Evolutionary conservation across 2,888 invertebrate genomes (phyloP).

Genomic region (Glyphotaelius pellucidus): DNA sequence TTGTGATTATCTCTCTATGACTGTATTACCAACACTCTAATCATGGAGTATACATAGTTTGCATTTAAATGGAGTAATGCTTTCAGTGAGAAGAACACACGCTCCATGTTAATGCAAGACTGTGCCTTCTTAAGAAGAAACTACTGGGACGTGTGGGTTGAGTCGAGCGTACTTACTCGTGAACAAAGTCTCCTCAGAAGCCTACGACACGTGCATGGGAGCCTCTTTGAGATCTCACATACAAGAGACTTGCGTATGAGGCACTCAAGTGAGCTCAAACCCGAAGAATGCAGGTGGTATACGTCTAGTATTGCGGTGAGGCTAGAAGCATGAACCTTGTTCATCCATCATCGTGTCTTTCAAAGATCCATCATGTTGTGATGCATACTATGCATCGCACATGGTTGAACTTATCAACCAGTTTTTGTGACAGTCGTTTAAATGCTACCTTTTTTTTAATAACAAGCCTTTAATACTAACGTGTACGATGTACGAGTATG

Average conservation of each 20-base stretch:
- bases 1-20: not conserved
- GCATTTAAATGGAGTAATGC: conserved; percentile 9
- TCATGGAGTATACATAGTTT: not conserved
- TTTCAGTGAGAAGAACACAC: not conserved
- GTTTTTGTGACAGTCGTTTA: not conserved
- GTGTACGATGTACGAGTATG: not conserved
- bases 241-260: conserved; percentile 13
- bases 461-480: not conserved
- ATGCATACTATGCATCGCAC: not conserved
- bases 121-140: not conserved
- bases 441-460: not conserved
- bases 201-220: conserved; percentile 32
- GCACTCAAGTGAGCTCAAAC: not conserved
- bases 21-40: not conserved
- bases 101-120: conserved; percentile 7
- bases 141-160: too few species aligned
- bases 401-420: not conserved
- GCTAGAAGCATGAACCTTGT: not conserved
- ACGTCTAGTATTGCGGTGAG: not conserved
- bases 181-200: conserved; percentile 30
- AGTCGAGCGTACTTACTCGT: too few species aligned
- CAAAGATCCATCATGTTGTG: not conserved
- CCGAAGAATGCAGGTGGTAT: not conserved
- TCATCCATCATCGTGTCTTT: not conserved
- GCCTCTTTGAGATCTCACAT: not conserved